phyloP scores from a whole-genome alignment of 1,140 invertebrate species.

The Nebria ingens region DNA sequence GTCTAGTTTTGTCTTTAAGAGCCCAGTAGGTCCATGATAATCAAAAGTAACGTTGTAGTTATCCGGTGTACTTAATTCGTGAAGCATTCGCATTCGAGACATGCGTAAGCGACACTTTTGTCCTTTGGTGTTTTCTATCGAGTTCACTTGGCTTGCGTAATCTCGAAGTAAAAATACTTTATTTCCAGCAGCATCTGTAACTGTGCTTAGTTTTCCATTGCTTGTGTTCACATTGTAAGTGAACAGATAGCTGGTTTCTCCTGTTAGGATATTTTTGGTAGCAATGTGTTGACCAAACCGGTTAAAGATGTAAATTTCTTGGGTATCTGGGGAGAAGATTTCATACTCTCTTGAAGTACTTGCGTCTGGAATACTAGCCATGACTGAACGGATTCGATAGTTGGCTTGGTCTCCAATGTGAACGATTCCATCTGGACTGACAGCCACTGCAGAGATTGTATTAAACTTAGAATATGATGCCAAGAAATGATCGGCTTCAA shows the following conservation, averaged over 20 bases:
- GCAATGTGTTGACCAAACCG: slow-evolving; percentile 88
- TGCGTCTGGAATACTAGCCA: slow-evolving; percentile 82
- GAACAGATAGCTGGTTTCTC: slow-evolving; percentile 83
- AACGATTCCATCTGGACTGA: slow-evolving; percentile 87
- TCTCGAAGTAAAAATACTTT: slow-evolving; percentile 83
- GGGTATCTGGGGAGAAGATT: slow-evolving; percentile 89
- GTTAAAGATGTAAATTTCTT: slow-evolving; percentile 94
- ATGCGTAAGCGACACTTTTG: slow-evolving; percentile 84
- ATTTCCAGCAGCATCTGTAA: slow-evolving; percentile 88
- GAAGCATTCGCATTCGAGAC: slow-evolving; percentile 79
- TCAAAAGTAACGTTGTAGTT: slow-evolving; percentile 89
- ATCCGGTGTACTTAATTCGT: slow-evolving; percentile 79
- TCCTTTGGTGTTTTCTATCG: slow-evolving; percentile 88
- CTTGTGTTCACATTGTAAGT: slow-evolving; percentile 94
- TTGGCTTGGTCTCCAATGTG: slow-evolving; percentile 92
- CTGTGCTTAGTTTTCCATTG: slow-evolving; percentile 85
- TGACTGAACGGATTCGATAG: slow-evolving; percentile 81
- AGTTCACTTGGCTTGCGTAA: slow-evolving; percentile 80
- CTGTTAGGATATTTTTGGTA: slow-evolving; percentile 86
- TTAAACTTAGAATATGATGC: slow-evolving; percentile 90
- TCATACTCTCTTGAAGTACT: slow-evolving; percentile 78
- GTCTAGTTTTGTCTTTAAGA: slow-evolving; percentile 80
- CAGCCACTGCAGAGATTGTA: slow-evolving; percentile 84
- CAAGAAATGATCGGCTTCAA: slow-evolving; percentile 81
- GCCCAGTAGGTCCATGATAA: slow-evolving; percentile 79